phyloP scores from a whole-genome alignment of 2,113 vertebrate species.

The Desmodus rotundus region DNA sequence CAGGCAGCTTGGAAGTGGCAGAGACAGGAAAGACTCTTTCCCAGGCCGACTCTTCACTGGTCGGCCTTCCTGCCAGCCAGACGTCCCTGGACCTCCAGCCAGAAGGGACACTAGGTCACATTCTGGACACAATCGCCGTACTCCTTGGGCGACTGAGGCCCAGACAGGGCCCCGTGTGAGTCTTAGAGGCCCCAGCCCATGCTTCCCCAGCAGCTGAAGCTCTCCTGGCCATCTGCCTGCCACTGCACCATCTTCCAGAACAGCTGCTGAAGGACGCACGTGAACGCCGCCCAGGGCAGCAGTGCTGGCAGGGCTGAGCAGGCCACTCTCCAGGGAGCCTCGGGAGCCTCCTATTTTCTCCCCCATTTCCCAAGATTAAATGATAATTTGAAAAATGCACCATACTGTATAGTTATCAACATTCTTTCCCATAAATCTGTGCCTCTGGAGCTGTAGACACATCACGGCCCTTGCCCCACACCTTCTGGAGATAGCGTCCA shows the following conservation, averaged over 20 bases:
- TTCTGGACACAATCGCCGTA: neutral
- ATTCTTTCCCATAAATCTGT: slow-evolving; percentile 71
- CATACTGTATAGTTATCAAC: slow-evolving; percentile 78
- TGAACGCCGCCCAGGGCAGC: neutral
- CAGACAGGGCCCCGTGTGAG: neutral
- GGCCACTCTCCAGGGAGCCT: neutral
- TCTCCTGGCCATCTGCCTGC: neutral
- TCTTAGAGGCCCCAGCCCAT: neutral
- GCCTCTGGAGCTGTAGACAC: slow-evolving; percentile 30
- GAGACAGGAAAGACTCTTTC: neutral
- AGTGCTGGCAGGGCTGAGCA: neutral
- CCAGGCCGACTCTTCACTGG: too few species aligned
- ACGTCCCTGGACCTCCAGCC: neutral
- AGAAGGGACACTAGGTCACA: neutral
- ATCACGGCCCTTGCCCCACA: neutral
- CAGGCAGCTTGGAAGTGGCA: neutral
- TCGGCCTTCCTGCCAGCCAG: neutral
- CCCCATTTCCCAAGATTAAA: slow-evolving; percentile 73
- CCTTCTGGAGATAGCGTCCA: slow-evolving; percentile 56
- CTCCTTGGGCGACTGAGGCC: neutral
- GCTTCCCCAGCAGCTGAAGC: neutral
- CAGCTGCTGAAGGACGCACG: neutral
- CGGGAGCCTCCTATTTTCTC: neutral
- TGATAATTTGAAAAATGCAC: slow-evolving; percentile 75
- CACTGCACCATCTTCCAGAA: neutral